These are phyloP conservation scores for Beris morrisii DNA, from an alignment of 2,888 invertebrate species.

Conservation along the genomic window DNA sequence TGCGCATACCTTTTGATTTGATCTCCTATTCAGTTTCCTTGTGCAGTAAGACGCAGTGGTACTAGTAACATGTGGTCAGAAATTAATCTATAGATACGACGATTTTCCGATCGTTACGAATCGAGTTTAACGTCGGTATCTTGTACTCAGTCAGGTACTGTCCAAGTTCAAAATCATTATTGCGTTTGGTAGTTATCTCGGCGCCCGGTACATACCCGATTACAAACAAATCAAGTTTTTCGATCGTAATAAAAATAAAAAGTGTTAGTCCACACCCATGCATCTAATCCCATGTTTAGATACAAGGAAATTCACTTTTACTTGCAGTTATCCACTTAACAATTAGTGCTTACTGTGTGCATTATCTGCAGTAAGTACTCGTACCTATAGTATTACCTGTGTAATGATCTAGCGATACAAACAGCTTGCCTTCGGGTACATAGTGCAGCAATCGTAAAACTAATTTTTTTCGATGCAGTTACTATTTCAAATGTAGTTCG, in stretches of 20 bases:
- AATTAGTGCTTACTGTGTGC: constrained; percentile 18
- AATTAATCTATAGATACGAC: neutral
- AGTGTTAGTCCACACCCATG: constrained; percentile 9
- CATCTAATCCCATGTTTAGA: constrained; percentile 9
- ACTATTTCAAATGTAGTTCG: too few relatives aligned
- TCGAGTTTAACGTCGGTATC: neutral
- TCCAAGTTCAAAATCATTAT: constrained; percentile 30
- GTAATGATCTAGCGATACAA: too few relatives aligned
- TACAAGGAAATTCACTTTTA: constrained; percentile 31
- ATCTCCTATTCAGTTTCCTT: constrained; percentile 3
- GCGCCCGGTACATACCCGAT: neutral
- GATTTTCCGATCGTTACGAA: constrained; percentile 14
- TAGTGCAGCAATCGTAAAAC: too few relatives aligned
- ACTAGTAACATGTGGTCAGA: constrained; percentile 13
- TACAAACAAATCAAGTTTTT: neutral
- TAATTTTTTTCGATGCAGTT: too few relatives aligned
- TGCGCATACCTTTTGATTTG: neutral
- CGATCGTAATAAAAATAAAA: constrained; percentile 2
- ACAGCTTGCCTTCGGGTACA: too few relatives aligned
- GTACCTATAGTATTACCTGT: too few relatives aligned
- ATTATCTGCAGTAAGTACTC: too few relatives aligned
- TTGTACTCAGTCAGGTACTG: neutral
- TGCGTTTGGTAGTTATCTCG: constrained; percentile 2
- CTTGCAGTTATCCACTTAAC: constrained; percentile 8
- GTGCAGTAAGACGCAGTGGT: constrained; percentile 18